These are phyloP conservation scores for Rutilus rutilus DNA, from an alignment of 2,113 vertebrate genomes.

Conservation along the genomic window DNA sequence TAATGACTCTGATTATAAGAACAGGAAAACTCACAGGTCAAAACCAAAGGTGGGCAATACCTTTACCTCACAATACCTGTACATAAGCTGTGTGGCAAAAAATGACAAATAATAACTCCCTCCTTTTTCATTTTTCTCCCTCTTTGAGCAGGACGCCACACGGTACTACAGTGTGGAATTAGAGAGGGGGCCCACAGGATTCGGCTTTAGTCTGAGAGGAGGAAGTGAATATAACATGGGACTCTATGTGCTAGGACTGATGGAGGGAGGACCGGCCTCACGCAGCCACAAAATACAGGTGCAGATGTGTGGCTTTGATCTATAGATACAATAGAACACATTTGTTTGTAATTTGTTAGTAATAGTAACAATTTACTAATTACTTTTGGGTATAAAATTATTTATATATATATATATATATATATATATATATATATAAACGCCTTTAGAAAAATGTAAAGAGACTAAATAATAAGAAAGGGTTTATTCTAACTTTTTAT, in stretches of 20 bases:
- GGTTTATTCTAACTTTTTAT: not conserved
- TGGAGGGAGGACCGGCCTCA: conserved; percentile 70
- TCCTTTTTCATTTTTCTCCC: not conserved
- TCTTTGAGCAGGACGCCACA: conserved; percentile 46
- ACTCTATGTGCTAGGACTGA: conserved; percentile 83
- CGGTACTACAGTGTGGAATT: conserved; percentile 80
- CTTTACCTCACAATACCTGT: not conserved
- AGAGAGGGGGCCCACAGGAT: conserved; percentile 87
- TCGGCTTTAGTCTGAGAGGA: conserved; percentile 95
- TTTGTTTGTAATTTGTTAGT: no score
- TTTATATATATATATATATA: no score
- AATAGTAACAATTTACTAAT: no score
- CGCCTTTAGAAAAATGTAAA: conserved; percentile 1
- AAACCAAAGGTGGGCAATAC: conserved; percentile 74
- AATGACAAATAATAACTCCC: not conserved
- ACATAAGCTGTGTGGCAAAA: not conserved
- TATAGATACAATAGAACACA: not conserved
- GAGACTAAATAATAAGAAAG: not conserved
- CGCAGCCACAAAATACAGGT: conserved; percentile 60
- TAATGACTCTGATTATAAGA: conserved; percentile 67
- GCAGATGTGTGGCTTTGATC: not conserved
- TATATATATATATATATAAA: no score
- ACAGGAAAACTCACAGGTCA: conserved; percentile 72
- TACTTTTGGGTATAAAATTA: not conserved
- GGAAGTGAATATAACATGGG: conserved; percentile 99